Evolutionary conservation across 2,888 invertebrate genomes (phyloP), one percentile per base, ranked within the genome.

Genomic region (Zaprionus obscuricornis): DNA sequence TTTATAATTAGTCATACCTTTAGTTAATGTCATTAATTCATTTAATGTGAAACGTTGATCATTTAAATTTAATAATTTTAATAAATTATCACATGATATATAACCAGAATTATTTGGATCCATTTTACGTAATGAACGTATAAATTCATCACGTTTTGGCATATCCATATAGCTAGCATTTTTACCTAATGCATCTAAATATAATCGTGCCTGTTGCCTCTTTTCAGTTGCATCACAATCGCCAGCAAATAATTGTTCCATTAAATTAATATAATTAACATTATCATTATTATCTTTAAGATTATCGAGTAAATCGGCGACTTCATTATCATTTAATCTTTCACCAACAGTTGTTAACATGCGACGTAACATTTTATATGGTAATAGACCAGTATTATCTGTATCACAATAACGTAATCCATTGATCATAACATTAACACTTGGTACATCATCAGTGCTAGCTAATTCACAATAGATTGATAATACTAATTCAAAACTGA

Each of bases 121-220:
- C 13, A 27, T 0, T 0, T 5, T 0, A 1, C 58, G 66, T 2
- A 66, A 8, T 0, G 39, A 11, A 7, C 2, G 4, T 0, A 66
- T 66, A 8, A 59, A 65, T 0, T 55, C 46, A 6, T 66, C 66
- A 1, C 66, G 66, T n/a, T 55, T 65, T 0, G 3, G 16, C 54
- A 66, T 66, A 18, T 66, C 58, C 54, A 66, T 54, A 11, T 37
- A 20, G n/a, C 13, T 3, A 26, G 66, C 49, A 26, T 50, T 47
- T 1, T 16, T 46, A 16, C 66, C 66, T 1, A 66, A 11, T 0
- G 59, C 50, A 2, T 37, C 26, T 8, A 66, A 27, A 29, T 66
- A 66, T 2, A 31, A 8, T 0, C 40, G 39, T 0, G 11, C 36
- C 50, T 66, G 33, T 0, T 22, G 2, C 11, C 54, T 2, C 29